Conservation (phyloP, 2,888 invertebrate species). For the Neocrepidodera transversa region DNA sequence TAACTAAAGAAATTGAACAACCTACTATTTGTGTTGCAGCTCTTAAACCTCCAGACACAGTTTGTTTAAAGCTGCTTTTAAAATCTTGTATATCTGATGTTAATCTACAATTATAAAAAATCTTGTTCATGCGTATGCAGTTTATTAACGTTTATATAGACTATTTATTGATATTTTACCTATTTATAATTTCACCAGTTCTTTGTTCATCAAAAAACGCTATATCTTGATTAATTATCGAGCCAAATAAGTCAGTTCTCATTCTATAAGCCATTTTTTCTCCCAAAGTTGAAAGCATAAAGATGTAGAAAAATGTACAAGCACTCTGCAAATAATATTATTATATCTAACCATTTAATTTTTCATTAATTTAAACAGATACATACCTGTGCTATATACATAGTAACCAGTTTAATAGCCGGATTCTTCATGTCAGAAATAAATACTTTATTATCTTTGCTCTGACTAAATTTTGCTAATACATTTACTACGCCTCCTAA, state of each 20-base stretch:
- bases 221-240: constrained; percentile 86
- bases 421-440: constrained; percentile 71
- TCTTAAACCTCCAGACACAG: constrained; percentile 89
- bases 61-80: constrained; percentile 94
- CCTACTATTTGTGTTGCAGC: constrained; percentile 86
- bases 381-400: constrained; percentile 79
- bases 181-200: constrained; percentile 91
- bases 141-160: too few species aligned
- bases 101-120: constrained; percentile 68
- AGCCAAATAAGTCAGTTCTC: constrained; percentile 81
- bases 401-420: constrained; percentile 69
- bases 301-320: constrained; percentile 90
- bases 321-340: constrained; percentile 64
- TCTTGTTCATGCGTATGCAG: too few species aligned
- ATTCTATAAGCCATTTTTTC: constrained; percentile 85
- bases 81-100: constrained; percentile 96
- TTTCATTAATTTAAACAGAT: too few species aligned
- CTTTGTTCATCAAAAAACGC: constrained; percentile 89
- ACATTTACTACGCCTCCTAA: constrained; percentile 86
- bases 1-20: constrained; percentile 77
- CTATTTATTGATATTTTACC: too few species aligned
- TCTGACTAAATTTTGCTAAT: constrained; percentile 66
- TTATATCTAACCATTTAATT: too few species aligned
- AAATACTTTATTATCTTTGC: constrained; percentile 63
- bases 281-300: constrained; percentile 84